Conservation (phyloP, 1,140 invertebrate genomes). For the Drosophila orosa region DNA sequence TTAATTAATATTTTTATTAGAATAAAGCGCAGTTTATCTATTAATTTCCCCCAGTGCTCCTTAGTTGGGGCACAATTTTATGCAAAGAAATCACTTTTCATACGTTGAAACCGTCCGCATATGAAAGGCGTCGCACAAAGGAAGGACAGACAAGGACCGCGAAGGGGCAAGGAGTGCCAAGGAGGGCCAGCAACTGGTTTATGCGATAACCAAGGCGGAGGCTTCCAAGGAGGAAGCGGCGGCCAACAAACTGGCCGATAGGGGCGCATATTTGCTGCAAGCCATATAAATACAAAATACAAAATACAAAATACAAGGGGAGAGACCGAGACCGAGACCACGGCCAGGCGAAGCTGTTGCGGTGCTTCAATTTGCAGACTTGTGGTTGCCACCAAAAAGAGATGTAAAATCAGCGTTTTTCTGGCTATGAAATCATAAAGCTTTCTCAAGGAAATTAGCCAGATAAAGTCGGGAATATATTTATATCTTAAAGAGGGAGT, state of each 20-base stretch:
- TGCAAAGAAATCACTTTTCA: constrained; percentile 83
- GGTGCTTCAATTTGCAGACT: constrained; percentile 75
- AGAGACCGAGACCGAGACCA: constrained; percentile 7
- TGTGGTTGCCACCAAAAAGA: constrained; percentile 46
- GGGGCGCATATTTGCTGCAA: constrained; percentile 80
- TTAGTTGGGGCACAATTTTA: constrained; percentile 58
- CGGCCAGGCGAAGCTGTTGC: constrained; percentile 53
- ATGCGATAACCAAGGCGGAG: constrained; percentile 31
- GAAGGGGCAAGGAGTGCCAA: not conserved
- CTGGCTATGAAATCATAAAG: not conserved
- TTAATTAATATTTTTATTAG: not conserved
- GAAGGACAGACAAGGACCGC: constrained; percentile 25
- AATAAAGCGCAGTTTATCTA: fast-evolving
- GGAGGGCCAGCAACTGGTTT: constrained; percentile 44
- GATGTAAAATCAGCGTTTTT: constrained; percentile 11
- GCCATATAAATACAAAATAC: constrained; percentile 72
- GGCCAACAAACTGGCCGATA: constrained; percentile 65
- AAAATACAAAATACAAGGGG: constrained; percentile 49
- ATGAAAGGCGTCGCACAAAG: constrained; percentile 40
- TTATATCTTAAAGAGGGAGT: no score
- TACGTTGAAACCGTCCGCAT: constrained; percentile 53
- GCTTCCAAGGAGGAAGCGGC: constrained; percentile 15
- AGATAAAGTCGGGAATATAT: not conserved
- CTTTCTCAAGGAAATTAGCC: not conserved
- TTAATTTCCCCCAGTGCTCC: constrained; percentile 28